Base-by-base conservation (phyloP, 2,113 vertebrate genomes). In the Piaya cayana region DNA sequence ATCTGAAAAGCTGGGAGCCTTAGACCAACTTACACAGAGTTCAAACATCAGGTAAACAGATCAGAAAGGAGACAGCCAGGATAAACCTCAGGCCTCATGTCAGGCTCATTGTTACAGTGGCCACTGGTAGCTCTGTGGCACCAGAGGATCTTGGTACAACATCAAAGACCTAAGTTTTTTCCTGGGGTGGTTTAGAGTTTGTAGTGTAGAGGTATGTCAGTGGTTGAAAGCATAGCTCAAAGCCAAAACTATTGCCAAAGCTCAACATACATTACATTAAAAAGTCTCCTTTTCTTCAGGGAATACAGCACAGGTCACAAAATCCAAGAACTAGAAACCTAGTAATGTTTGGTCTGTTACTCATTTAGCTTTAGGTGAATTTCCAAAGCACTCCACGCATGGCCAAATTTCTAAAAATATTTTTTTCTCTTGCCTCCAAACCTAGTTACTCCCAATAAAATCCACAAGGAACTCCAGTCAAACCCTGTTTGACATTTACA, bases 61-160 rank as follows among this genome's bases (percentile, higher is more conserved):
- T 3, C 17, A 74, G 55, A 62, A 67, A 81, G 86, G 11, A 55
- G 37, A 62, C 4, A 65, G 55, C 15, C 2, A 26, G 69, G 47
- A 64, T 69, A 56, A 91, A 74, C 9, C n/a, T 26, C 29, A n/a
- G 43, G 22, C 17, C 36, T 58, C 50, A 63, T 4, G 26, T 21
- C 55, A 62, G 60, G 37, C 23, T 84, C 20, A 13, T n/a, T 1
- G 0, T 23, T 50, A 58, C 0, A 1, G n/a, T 32, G 37, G 52
- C 14, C 59, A n/a, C 47, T 25, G 19, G 39, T 42, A 45, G 58
- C 30, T 80, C 59, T 50, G 45, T 49, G 67, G 49, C 42, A 77
- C 25, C 22, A 34, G 18, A 47, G 9, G 34, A 20, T 45, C 84
- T 69, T 23, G 34, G n/a, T 34, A 34, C 43, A 32, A 26, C 11